Evolutionary conservation across 2,888 invertebrate species (phyloP).

Genomic region (Andrena chrysosceles): DNA sequence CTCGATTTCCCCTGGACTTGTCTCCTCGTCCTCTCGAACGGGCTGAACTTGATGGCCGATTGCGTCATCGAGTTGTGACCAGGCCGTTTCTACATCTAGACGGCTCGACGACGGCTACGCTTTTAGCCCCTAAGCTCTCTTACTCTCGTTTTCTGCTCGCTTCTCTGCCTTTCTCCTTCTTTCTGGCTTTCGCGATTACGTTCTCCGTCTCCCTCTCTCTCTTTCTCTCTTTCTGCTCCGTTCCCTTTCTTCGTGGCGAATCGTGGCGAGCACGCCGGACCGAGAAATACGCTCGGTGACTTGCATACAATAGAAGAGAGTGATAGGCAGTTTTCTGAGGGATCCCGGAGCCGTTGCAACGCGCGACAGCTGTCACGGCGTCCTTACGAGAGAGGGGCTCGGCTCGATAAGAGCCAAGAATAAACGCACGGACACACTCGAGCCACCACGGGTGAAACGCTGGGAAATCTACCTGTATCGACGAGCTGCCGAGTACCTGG

Average conservation of each 20-base stretch:
- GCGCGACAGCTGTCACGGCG: slow-evolving; percentile 77
- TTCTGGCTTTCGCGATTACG: neutral
- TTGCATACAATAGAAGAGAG: slow-evolving; percentile 76
- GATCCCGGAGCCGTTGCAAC: slow-evolving; percentile 66
- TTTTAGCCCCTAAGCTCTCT: slow-evolving; percentile 27
- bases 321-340: slow-evolving; percentile 75
- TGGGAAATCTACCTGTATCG: slow-evolving; percentile 39
- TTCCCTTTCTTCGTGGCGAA: slow-evolving; percentile 39
- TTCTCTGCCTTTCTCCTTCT: neutral
- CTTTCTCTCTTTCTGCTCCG: neutral
- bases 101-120: slow-evolving; percentile 48
- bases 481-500: slow-evolving; percentile 9
- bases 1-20: slow-evolving; percentile 59
- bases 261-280: slow-evolving; percentile 53
- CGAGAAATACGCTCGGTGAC: slow-evolving; percentile 63
- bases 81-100: slow-evolving; percentile 61
- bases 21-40: slow-evolving; percentile 56
- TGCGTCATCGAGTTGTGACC: slow-evolving; percentile 69
- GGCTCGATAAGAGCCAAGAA: slow-evolving; percentile 55
- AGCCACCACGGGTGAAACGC: slow-evolving; percentile 23
- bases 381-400: slow-evolving; percentile 32
- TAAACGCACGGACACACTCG: slow-evolving; percentile 42
- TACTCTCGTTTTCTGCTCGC: slow-evolving; percentile 43
- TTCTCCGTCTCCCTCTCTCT: neutral
- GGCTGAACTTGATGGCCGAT: slow-evolving; percentile 69